A percentile compares a stretch with the other conserved stretches of the same genome.
phyloP scores from a whole-genome alignment of 92 coral and sea anemone genomes.

The Pocillopora grandis region DNA sequence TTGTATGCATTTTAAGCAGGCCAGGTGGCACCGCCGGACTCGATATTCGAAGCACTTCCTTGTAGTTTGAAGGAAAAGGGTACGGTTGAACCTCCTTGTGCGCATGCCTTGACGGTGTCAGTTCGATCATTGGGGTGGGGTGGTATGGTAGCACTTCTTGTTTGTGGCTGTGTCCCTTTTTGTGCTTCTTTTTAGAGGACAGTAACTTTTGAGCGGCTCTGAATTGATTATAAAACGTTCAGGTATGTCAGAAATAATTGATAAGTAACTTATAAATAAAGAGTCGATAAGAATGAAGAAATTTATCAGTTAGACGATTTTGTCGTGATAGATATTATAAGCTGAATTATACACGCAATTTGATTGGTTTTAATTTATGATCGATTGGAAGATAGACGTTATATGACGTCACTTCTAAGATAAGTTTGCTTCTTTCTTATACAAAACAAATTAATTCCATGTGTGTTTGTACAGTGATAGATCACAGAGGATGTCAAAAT shows the following conservation, averaged over 20 bases:
- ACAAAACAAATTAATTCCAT: too few relatives aligned
- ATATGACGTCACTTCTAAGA: too few relatives aligned
- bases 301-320: too few relatives aligned
- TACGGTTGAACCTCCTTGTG: slow-evolving; percentile 83
- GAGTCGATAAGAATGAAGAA: too few relatives aligned
- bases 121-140: slow-evolving; percentile 51
- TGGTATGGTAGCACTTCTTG: slow-evolving; percentile 39
- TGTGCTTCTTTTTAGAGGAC: slow-evolving; percentile 86
- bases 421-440: too few relatives aligned
- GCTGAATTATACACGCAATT: too few relatives aligned
- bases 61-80: slow-evolving; percentile 91
- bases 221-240: background rate
- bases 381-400: too few relatives aligned
- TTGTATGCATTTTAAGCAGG: slow-evolving; percentile 80
- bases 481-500: too few relatives aligned
- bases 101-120: slow-evolving; percentile 51
- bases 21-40: slow-evolving; percentile 94
- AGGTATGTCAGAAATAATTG: background rate
- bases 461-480: too few relatives aligned
- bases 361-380: too few relatives aligned
- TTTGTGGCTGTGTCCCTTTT: slow-evolving; percentile 62
- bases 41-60: slow-evolving; percentile 78
- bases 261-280: too few relatives aligned
- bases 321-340: too few relatives aligned
- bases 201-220: slow-evolving; percentile 97